Evolutionary conservation across 2,888 invertebrate species (phyloP), one percentile per base, ranked within the genome.

Genomic region (Eupithecia subfuscata): DNA sequence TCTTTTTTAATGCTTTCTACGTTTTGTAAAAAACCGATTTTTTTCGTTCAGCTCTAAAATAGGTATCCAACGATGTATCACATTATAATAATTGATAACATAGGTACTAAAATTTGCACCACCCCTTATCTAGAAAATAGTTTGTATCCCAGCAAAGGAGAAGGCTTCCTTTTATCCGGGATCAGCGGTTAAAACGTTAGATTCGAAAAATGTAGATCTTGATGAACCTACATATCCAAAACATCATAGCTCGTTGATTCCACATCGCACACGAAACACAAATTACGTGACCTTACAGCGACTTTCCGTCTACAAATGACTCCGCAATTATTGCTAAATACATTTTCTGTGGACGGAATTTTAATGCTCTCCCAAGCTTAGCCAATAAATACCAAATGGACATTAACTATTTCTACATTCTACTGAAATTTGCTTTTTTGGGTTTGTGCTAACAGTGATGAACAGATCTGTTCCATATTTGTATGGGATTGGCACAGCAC

Each of bases 201-300:
- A n/a, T 48, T 48, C n/a, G 8, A n/a, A 48, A 48, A n/a, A 48
- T n/a, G n/a, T 48, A 5, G 48, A 11, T 6, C n/a, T n/a, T 52
- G 37, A 52, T 2, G 52, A 52, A 52, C 11, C 22, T 11, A 56
- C 52, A 65, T 16, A 78, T 80, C 78, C 73, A 71, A 73, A 60
- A 71, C 0, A 70, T 40, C 18, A 14, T 0, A 43, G n/a, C n/a
- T 75, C 65, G 22, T 11, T 71, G 63, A 1, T 25, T 12, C 14
- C 60, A 76, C 74, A 74, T 75, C 74, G 74, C 75, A 74, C 69
- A 76, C 75, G 75, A 78, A 78, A 77, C 73, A 74, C 78, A 79
- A 80, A 80, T 77, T 76, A 78, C 75, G 77, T 79, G 77, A 79
- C 79, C 78, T 74, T 74, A 70, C 71, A 78, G 52, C 73, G 79